Evolutionary conservation across 2,888 invertebrate genomes (phyloP).

Genomic region (Diplazon laetatorius): DNA sequence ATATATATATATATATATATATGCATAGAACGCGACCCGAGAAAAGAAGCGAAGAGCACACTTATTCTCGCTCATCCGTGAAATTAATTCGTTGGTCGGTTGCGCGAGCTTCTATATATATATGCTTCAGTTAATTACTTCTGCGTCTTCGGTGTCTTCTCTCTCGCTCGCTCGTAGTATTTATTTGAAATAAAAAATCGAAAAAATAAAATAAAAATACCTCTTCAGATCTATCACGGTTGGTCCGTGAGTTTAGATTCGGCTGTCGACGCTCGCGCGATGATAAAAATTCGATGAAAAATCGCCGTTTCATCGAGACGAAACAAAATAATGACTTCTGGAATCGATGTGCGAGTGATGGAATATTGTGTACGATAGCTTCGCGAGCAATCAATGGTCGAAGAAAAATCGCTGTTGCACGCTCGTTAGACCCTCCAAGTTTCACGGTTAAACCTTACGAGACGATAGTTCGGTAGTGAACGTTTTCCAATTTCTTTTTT

Average conservation of each 20-base stretch:
- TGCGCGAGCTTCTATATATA: slow-evolving; percentile 50
- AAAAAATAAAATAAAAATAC: no score
- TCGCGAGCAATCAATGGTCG: slow-evolving; percentile 46
- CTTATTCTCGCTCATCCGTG: slow-evolving; percentile 52
- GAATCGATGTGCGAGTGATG: slow-evolving; percentile 37
- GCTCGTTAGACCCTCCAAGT: slow-evolving; percentile 52
- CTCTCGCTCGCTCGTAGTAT: not conserved
- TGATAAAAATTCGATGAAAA: slow-evolving; percentile 35
- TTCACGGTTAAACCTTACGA: not conserved
- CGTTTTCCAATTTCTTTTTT: slow-evolving; percentile 22
- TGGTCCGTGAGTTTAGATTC: not conserved
- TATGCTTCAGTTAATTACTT: slow-evolving; percentile 52
- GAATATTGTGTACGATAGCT: slow-evolving; percentile 6
- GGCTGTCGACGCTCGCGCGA: slow-evolving; percentile 4
- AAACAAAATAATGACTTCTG: slow-evolving; percentile 53
- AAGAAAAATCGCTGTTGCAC: slow-evolving; percentile 52
- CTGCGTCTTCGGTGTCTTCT: slow-evolving; percentile 15
- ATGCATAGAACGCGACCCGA: slow-evolving; percentile 4
- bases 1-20: no score
- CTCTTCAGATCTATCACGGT: no score
- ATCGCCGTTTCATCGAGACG: slow-evolving; percentile 34
- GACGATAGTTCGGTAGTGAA: slow-evolving; percentile 17
- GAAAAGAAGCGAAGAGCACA: slow-evolving; percentile 41
- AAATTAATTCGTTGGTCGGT: slow-evolving; percentile 59
- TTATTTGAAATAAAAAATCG: no score